These are phyloP conservation scores for Cotesia vestalis DNA, from an alignment of 1,140 invertebrate species.

Conservation along the genomic window DNA sequence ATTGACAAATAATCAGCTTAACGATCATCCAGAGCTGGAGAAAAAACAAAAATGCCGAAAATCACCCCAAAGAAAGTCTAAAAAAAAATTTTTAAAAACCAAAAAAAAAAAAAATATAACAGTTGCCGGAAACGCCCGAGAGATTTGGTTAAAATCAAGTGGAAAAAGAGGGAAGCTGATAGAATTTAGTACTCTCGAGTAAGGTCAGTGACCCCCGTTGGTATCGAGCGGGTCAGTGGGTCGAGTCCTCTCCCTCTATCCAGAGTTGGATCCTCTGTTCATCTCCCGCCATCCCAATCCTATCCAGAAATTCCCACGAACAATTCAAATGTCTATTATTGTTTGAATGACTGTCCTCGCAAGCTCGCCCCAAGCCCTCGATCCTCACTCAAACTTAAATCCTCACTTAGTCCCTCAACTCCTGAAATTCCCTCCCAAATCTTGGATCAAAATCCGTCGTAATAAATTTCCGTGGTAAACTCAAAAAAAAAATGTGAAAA, in stretches of 20 bases:
- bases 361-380: too few relatives aligned
- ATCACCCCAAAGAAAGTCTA: not conserved
- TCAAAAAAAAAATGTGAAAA: slow-evolving; percentile 35
- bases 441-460: not conserved
- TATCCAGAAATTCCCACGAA: not conserved
- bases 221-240: slow-evolving; percentile 68
- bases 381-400: too few relatives aligned
- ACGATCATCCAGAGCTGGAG: not conserved
- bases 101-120: not conserved
- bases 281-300: slow-evolving; percentile 20
- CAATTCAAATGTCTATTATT: too few relatives aligned
- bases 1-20: not conserved
- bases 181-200: slow-evolving; percentile 53
- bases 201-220: slow-evolving; percentile 61
- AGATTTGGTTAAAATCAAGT: slow-evolving; percentile 19
- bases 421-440: too few relatives aligned
- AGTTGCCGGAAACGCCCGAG: slow-evolving; percentile 17
- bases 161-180: slow-evolving; percentile 30
- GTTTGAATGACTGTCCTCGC: too few relatives aligned
- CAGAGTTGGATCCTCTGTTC: not conserved
- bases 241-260: slow-evolving; percentile 52
- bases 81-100: too few relatives aligned
- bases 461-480: not conserved
- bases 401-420: too few relatives aligned
- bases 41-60: not conserved